Conservation (phyloP, 2,888 invertebrate species). For the Cataglyphis albicans region DNA sequence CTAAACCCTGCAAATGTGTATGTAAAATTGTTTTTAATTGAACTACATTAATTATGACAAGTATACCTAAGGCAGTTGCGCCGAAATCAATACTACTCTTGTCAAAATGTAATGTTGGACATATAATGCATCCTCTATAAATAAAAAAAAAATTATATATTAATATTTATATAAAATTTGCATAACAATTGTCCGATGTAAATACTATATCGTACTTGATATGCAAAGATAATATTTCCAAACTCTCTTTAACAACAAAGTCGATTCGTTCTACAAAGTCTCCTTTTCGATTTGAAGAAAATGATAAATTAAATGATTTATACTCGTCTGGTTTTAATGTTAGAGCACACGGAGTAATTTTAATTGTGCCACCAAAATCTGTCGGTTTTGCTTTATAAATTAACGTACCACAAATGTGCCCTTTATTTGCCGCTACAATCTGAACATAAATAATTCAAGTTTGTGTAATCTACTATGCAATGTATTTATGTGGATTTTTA, state of each 20-base stretch:
- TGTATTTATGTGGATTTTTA: background rate
- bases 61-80: slow-evolving; percentile 87
- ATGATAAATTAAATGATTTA: slow-evolving; percentile 87
- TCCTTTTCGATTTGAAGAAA: slow-evolving; percentile 88
- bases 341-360: slow-evolving; percentile 86
- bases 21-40: background rate
- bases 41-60: background rate
- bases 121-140: slow-evolving; percentile 89
- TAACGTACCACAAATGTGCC: slow-evolving; percentile 88
- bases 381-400: slow-evolving; percentile 86
- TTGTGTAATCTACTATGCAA: background rate
- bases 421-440: slow-evolving; percentile 84
- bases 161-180: background rate
- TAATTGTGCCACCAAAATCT: slow-evolving; percentile 88
- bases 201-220: slow-evolving; percentile 86
- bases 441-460: slow-evolving; percentile 54
- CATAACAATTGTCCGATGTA: background rate
- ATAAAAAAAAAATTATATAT: background rate
- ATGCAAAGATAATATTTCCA: slow-evolving; percentile 87
- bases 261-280: slow-evolving; percentile 89
- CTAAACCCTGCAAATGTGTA: slow-evolving; percentile 86
- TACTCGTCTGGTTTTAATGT: slow-evolving; percentile 87
- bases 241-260: slow-evolving; percentile 88
- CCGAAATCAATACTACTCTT: slow-evolving; percentile 88
- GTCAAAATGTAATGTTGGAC: slow-evolving; percentile 88